Base-by-base conservation (phyloP, 2,888 invertebrate genomes). In the Crepidodera aurea region DNA sequence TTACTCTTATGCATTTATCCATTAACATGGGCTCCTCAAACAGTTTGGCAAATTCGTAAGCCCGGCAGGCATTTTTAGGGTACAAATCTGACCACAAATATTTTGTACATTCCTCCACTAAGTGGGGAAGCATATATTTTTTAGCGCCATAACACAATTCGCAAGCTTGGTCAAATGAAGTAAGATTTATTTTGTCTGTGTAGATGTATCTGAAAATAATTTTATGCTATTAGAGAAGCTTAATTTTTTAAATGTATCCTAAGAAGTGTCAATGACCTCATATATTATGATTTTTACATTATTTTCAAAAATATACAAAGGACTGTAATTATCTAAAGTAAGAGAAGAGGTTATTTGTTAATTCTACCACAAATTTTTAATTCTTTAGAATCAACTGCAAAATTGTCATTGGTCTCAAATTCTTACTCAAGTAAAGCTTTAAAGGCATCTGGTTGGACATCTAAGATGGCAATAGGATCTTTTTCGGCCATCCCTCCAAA, bases 111-210 rank as follows among this genome's bases (percentile, higher is more conserved):
- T 91, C 89, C 67, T 92, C 90, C 0, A 93, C 92, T 6, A 94
- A 83, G 78, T 90, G 88, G 0, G 93, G 93, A 57, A 94, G 78
- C 90, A 94, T 91, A 73, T 94, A 94, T 75, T 94, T 94, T 75
- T 94, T 94, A 7, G 93, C 93, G 56, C 91, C 92, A 78, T 94
- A 94, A 76, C 93, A 94, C 29, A 94, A 78, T 73, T 94, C 93
- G 77, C 93, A 93, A 0, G 93, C 93, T 75, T 93, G 90, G 73
- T 93, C 93, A 77, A 94, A 93, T 0, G 92, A 92, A 62, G 87
- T 87, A 7, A 93, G 86, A 70, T 90, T 89, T 34, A 93, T 90
- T 68, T 87, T 87, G 72, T 93, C 93, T 5, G 92, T 91, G 75
- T 94, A 94, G 58, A 93, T 91, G 72, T 93, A 91, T 71, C 89